Evolutionary conservation across 1,140 invertebrate genomes (phyloP).

Genomic region (Cotesia glomerata): DNA sequence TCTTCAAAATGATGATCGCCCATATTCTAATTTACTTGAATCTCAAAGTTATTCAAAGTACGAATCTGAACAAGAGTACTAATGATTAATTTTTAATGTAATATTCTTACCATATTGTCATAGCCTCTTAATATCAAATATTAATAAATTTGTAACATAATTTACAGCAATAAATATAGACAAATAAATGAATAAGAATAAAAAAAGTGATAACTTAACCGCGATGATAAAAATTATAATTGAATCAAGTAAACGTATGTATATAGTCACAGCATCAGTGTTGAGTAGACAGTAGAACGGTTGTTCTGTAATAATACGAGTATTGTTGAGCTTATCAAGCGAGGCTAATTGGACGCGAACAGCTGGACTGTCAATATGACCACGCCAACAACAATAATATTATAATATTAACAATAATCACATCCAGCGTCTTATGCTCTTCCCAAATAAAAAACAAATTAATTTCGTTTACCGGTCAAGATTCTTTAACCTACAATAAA

Average conservation of each 20-base stretch:
- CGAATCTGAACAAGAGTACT: too few species aligned
- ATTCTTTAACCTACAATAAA: too few species aligned
- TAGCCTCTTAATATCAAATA: too few species aligned
- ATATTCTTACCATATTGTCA: too few species aligned
- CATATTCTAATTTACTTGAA: too few species aligned
- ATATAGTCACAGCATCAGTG: constrained; percentile 40
- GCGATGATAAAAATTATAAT: not conserved
- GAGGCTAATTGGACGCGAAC: constrained; percentile 62
- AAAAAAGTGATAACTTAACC: not conserved
- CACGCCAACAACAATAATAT: constrained; percentile 11
- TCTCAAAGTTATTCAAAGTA: too few species aligned
- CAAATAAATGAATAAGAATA: too few species aligned
- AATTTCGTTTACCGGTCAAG: too few species aligned
- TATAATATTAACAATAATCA: not conserved
- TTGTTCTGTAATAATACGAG: constrained; percentile 59
- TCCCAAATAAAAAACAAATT: not conserved
- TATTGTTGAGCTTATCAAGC: constrained; percentile 63
- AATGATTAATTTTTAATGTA: too few species aligned
- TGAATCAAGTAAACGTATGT: not conserved
- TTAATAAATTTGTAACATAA: too few species aligned
- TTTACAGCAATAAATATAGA: too few species aligned
- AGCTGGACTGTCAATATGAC: constrained; percentile 51
- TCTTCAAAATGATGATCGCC: too few species aligned
- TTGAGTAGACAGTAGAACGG: constrained; percentile 44
- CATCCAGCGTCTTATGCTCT: not conserved